Base-by-base conservation (phyloP, 2,888 invertebrate species). In the Gymnocheta viridis region DNA sequence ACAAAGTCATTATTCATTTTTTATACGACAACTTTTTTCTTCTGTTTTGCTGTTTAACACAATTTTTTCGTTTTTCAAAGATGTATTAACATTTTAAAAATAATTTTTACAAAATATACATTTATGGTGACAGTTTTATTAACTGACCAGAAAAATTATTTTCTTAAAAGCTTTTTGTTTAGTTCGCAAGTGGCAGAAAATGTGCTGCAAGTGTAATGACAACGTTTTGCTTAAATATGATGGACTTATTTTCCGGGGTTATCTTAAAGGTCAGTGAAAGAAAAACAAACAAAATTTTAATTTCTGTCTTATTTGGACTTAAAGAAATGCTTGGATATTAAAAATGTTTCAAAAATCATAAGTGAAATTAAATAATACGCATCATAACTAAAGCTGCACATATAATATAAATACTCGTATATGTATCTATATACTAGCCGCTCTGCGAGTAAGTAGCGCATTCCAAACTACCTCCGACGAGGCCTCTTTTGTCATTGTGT, bases 51-150 rank as follows among this genome's bases (percentile, higher is more conserved):
- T 69, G 22, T 78, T 78, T 51, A 73, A 73, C 73, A 78, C 10
- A 44, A 54, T 22, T 49, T 70, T 62, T 73, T 79, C 54, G 41
- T 22, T 29, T 78, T 70, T 70, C 70, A 67, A 66, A 66, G 54
- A 80, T 81, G 67, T 81, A 81, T 81, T 60, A 41, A 74, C 51
- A 72, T 72, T 44, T 56, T 12, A 3, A 49, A 58, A 24, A 67
- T 38, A 35, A 56, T 38, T 69, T 19, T 14, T 4, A 32, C 14
- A 54, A 70, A 29, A 58, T n/a, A 60, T 24, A 76, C 66, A 81
- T 76, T 78, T 81, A 56, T 73, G 81, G 22, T 81, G 84, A 84
- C 84, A 84, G 81, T 81, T 84, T 84, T 84, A 84, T 84, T 84
- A 81, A 84, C 81, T 81, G 73, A 81, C 84, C 84, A 77, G 54